phyloP scores from a whole-genome alignment of 1,140 invertebrate species.

The Aporrectodea caliginosa region DNA sequence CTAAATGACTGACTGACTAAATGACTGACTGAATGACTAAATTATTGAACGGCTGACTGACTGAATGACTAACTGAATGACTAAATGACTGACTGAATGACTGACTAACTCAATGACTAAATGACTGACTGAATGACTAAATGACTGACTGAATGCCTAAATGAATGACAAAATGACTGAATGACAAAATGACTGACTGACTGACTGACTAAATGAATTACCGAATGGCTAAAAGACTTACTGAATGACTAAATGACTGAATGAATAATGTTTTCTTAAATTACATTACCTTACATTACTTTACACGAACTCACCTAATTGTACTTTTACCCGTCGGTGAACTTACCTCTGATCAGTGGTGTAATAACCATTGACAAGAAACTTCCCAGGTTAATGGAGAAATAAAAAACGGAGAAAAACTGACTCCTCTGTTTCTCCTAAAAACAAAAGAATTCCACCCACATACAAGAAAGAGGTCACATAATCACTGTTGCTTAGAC shows the following conservation, averaged over 20 bases:
- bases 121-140: not conserved
- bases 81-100: not conserved
- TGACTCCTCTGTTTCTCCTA: conserved; percentile 65
- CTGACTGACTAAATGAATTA: not conserved
- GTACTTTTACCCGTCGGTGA: not conserved
- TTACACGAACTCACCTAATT: too few relatives aligned
- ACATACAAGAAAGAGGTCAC: too few relatives aligned
- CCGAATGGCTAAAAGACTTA: not conserved
- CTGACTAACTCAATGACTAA: not conserved
- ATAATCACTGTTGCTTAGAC: too few relatives aligned
- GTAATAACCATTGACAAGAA: conserved; percentile 84
- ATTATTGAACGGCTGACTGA: not conserved
- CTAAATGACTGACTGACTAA: not conserved
- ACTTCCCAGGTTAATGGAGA: conserved; percentile 87
- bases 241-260: not conserved
- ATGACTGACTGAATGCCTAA: not conserved
- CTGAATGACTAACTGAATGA: not conserved
- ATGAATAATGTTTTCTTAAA: not conserved
- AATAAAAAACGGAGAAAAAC: conserved; percentile 92
- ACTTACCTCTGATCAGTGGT: conserved; percentile 68
- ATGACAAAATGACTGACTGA: not conserved
- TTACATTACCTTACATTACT: too few relatives aligned
- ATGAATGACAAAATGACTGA: not conserved
- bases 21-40: not conserved
- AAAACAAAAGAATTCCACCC: not conserved